Evolutionary conservation across 2,113 vertebrate genomes (phyloP), one percentile per base, ranked within the genome.

Genomic region (Xenopus borealis): DNA sequence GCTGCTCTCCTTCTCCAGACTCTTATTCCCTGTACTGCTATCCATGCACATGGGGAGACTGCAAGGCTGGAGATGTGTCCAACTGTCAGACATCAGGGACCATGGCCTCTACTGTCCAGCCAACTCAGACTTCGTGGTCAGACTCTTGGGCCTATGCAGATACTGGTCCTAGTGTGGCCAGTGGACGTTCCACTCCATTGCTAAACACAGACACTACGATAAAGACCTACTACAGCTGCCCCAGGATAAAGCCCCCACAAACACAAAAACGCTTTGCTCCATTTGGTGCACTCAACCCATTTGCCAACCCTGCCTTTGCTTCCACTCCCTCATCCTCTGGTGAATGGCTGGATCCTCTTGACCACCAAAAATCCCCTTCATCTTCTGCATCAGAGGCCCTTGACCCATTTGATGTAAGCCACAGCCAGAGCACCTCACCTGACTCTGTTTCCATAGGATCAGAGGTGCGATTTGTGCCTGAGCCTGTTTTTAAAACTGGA

Each of bases 21-120:
- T 85, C 95, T 1, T 94, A 93, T 78, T 95, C 95, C 13, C 86
- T 98, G 4, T 98, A 98, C 84, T 98, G 95, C 83, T 98, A 98
- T 79, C 96, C 96, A 0, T 98, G 95, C 80, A 92, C 94, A 0
- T 98, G 96, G 96, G 92, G 91, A 0, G 95, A 96, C 84, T 98
- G 95, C 83, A 95, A 94, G 69, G 93, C 88, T 0, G 90, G 90
- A 2, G 94, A 93, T 61, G 69, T 93, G 5, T 82, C 91, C 0
- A 83, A 79, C 50, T 84, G 73, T 3, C 84, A 81, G 0, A 78
- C 82, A 33, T 79, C 89, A 0, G 87, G 81, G 3, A 69, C 83
- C 58, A 82, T 63, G 58, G 81, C 62, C 6, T 82, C 88, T 1
- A 85, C 86, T 76, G 85, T 77, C 2, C 93, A 93, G 81, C 88